Evolutionary conservation across 2,888 invertebrate species (phyloP), one percentile per base, ranked within the genome.

Genomic region (Eilema sororculum): DNA sequence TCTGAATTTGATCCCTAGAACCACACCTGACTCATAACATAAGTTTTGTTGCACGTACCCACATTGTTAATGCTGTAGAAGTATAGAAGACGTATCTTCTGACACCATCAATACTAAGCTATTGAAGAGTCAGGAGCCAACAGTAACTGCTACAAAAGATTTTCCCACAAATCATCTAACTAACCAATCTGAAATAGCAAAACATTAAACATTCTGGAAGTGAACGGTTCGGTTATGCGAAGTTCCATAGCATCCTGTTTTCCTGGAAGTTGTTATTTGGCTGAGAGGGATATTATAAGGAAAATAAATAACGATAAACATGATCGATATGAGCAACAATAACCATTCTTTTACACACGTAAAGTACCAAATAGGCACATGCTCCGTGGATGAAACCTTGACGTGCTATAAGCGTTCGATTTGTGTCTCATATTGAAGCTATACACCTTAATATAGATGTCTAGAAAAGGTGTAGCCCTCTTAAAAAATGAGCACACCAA

Each of bases 291-390:
- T 46, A 46, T 52, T 41, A 41, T 25, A 2, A 41, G 24, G 37
- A 41, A 62, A 62, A 41, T 16, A 62, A 62, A 62, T 25, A 62
- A 62, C 4, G 25, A 25, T 24, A 62, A 62, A 62, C 16, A 62
- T 16, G 1, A 62, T 20, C 41, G 24, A 41, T 16, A 16, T 20
- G 20, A 41, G 25, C 3, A 25, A 41, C 3, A 62, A 9, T 37
- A 22, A 33, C n/a, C 30, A 33, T 33, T 33, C 8, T 33, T n/a
- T 33, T 33, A 8, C 30, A 33, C 30, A 4, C 28, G 3, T 28
- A 28, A 28, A 28, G 28, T 28, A 28, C 2, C 28, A 28, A 28
- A 28, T 28, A 28, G 28, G 28, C 28, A 4, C 28, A 28, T 28
- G 28, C 5, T 28, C 2, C 5, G 5, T 28, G 28, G 28, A 28